Percentiles rank a stretch among this genome's conserved stretches.
phyloP scores from a whole-genome alignment of 2,888 invertebrate species.

The Escarpia spicata region DNA sequence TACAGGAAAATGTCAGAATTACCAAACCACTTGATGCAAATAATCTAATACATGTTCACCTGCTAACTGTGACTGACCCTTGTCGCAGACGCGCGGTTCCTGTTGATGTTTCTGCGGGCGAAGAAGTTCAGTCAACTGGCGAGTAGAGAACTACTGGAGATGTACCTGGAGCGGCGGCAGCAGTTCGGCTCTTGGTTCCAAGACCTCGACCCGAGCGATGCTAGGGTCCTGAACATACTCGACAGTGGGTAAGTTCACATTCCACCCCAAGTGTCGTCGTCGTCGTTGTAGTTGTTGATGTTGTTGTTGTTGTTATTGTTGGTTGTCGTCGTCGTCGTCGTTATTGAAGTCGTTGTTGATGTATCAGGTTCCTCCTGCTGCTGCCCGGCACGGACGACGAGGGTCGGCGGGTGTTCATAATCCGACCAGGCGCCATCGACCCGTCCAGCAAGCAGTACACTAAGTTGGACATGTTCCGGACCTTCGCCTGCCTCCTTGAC shows the following conservation, averaged over 20 bases:
- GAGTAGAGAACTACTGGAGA: conserved; percentile 42
- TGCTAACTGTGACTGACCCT: neutral
- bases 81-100: conserved; percentile 44
- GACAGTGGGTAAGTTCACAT: conserved; percentile 37
- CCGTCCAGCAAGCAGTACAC: conserved; percentile 32
- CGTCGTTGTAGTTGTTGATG: neutral
- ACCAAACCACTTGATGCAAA: neutral
- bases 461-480: conserved; percentile 31
- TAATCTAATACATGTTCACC: neutral
- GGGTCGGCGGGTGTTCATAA: conserved; percentile 28
- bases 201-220: conserved; percentile 34
- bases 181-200: conserved; percentile 35
- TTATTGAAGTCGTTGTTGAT: neutral
- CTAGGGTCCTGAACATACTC: conserved; percentile 30
- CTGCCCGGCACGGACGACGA: conserved; percentile 30
- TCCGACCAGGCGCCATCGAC: conserved; percentile 32
- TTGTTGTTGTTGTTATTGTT: neutral
- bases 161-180: conserved; percentile 41
- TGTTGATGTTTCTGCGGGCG: conserved; percentile 46
- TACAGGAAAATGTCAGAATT: neutral
- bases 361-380: conserved; percentile 34
- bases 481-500: conserved; percentile 31
- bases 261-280: neutral
- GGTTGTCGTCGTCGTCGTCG: neutral
- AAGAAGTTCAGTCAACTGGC: conserved; percentile 48